Percentiles rank a stretch among this genome's conserved stretches.
phyloP scores from a whole-genome alignment of 2,888 invertebrate species.

The Prosapia bicincta region DNA sequence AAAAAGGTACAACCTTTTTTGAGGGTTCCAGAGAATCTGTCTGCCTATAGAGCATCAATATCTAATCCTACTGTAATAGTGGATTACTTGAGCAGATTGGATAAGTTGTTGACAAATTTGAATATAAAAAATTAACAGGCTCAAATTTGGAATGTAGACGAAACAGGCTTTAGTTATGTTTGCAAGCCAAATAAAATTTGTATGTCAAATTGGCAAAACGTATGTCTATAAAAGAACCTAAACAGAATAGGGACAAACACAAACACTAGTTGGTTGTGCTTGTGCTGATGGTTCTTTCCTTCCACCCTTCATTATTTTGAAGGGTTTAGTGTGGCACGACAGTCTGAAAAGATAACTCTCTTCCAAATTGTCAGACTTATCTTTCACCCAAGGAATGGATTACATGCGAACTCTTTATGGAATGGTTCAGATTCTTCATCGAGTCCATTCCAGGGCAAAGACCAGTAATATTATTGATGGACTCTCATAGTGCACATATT shows the following conservation, averaged over 20 bases:
- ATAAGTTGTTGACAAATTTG: not conserved
- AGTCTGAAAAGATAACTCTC: no score
- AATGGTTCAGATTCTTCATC: not conserved
- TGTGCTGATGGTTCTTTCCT: no score
- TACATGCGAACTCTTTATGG: not conserved
- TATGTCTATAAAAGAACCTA: not conserved
- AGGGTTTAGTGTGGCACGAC: no score
- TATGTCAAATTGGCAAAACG: no score
- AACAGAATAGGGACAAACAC: not conserved
- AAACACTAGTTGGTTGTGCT: no score
- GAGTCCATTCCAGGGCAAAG: not conserved
- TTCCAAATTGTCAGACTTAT: not conserved
- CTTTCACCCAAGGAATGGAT: not conserved
- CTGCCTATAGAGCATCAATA: not conserved
- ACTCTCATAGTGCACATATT: not conserved
- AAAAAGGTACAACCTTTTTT: not conserved
- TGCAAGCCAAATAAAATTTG: no score
- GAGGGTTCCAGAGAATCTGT: not conserved
- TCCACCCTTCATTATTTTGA: no score
- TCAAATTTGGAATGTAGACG: not conserved
- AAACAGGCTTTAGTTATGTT: not conserved
- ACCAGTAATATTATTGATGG: not conserved
- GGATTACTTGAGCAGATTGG: not conserved
- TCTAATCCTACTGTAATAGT: not conserved
- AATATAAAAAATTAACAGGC: not conserved